Base-by-base conservation (phyloP, 2,888 invertebrate genomes). In the Baccha elongata region DNA sequence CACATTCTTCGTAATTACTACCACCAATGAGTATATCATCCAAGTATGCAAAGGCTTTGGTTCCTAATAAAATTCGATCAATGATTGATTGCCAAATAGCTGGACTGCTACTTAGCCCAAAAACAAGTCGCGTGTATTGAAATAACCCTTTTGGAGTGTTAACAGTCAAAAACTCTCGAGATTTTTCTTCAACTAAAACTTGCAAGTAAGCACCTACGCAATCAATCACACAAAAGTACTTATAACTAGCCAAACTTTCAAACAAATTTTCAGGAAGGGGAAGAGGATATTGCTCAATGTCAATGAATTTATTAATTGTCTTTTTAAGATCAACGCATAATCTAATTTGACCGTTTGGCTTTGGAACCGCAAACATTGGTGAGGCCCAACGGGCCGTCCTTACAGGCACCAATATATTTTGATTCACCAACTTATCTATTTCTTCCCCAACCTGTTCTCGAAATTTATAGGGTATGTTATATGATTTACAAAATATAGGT, bases 311-410 rank as follows among this genome's bases (percentile, higher is more conserved):
- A 79, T 29, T 32, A 13, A 48, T 7, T 48, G 85, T 85, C 3
- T 75, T 58, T 13, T 72, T 84, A 53, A 46, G 83, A 40, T 65
- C 85, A 11, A 60, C 19, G 10, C 48, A 71, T 17, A 71, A 5
- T 40, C 69, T 10, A 11, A 84, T 40, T 26, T 32, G 13, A 4
- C 75, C 67, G 44, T 85, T 67, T 17, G 46, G 21, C n/a, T 85
- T 85, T 19, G 72, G 71, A 1, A 79, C 65, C 1, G 64, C 71
- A 15, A 85, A 83, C 3, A 85, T 64, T 13, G 84, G 80, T 3
- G 71, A 76, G 0, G 75, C 85, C 80, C 84, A 84, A 11, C 84
- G 62, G 7, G 58, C 37, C 48, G 55, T 19, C 15, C 62, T 46
- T 5, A 85, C 52, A 37, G 65, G 40, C 15, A 17, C 52, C 10